Evolutionary conservation across 2,797 vertebrate species (phyloP).

Genomic region (Coracias cyanogaster): DNA sequence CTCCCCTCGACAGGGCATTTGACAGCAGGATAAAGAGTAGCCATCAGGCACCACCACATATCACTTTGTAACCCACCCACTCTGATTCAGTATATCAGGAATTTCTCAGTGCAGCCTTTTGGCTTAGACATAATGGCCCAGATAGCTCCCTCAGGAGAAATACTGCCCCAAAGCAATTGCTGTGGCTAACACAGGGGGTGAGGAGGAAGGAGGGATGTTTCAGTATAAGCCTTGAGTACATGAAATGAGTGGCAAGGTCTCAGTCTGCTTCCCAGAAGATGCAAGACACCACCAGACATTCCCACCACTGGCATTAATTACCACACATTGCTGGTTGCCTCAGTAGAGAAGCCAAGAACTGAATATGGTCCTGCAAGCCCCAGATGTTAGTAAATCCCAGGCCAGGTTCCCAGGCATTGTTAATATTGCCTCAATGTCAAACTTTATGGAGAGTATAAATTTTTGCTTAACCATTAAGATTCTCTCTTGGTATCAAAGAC

Average conservation of each 20-base stretch:
- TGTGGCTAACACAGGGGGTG: background rate
- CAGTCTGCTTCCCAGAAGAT: background rate
- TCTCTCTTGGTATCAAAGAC: background rate
- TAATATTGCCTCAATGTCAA: background rate
- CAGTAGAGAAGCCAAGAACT: background rate
- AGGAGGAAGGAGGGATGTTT: background rate
- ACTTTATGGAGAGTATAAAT: background rate
- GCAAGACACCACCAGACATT: background rate
- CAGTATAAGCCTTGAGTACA: background rate
- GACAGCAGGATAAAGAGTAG: background rate
- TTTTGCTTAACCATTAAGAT: background rate
- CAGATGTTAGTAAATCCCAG: background rate
- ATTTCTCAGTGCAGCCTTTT: background rate
- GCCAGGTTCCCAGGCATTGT: background rate
- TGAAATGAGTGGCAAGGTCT: background rate
- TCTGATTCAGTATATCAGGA: background rate
- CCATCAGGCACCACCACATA: background rate
- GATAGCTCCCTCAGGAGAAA: background rate
- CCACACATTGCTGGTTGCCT: background rate
- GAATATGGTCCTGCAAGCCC: background rate
- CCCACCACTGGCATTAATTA: background rate
- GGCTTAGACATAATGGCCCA: background rate
- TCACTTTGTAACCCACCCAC: background rate
- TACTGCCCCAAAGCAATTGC: background rate
- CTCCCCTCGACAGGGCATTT: background rate